Conservation (phyloP, 2,888 invertebrate genomes). For the Lamellibrachia columna region DNA sequence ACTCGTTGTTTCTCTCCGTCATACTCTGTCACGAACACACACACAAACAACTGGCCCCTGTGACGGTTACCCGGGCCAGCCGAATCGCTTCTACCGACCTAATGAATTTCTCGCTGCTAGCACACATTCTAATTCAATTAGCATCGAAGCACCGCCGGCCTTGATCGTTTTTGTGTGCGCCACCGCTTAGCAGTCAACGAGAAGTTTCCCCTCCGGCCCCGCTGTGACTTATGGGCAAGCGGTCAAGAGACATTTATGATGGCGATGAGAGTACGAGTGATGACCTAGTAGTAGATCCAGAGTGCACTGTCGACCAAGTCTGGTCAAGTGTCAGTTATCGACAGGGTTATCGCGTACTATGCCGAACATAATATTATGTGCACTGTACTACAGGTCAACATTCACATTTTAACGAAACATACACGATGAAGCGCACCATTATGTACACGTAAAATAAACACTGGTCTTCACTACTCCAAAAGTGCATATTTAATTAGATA, state of each 20-base stretch:
- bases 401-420: too few relatives aligned
- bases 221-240: not conserved
- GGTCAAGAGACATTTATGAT: conserved; percentile 10
- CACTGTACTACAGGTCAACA: not conserved
- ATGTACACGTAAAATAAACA: too few relatives aligned
- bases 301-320: not conserved
- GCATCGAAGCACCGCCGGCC: not conserved
- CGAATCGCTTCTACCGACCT: not conserved
- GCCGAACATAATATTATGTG: not conserved
- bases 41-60: not conserved
- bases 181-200: not conserved
- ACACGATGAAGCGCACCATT: too few relatives aligned
- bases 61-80: not conserved
- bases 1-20: not conserved
- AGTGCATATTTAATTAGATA: too few relatives aligned
- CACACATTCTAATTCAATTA: conserved; percentile 3
- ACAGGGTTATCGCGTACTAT: not conserved
- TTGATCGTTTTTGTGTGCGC: not conserved
- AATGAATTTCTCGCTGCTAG: not conserved
- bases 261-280: not conserved
- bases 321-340: not conserved
- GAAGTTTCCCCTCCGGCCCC: not conserved
- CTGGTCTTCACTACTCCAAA: too few relatives aligned
- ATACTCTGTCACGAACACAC: not conserved
- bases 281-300: not conserved